These are phyloP conservation scores for Pedionomus torquatus DNA, from an alignment of 2,113 vertebrate genomes.

Conservation along the genomic window DNA sequence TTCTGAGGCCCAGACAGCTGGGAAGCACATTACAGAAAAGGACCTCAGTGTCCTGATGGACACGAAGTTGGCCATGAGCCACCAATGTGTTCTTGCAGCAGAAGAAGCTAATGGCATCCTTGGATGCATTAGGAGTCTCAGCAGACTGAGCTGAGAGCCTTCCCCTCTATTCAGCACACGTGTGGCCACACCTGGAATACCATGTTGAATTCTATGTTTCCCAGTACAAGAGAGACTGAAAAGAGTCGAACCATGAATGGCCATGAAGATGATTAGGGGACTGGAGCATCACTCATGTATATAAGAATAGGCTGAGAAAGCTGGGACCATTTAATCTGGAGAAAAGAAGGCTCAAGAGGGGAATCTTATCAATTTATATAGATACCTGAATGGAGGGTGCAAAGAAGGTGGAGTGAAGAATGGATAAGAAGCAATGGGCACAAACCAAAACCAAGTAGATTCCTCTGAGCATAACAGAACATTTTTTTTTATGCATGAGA, in stretches of 20 bases:
- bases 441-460: neutral
- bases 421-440: neutral
- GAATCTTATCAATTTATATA: neutral
- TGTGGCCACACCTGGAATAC: neutral
- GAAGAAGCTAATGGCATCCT: neutral
- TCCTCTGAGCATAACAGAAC: neutral
- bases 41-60: neutral
- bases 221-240: neutral
- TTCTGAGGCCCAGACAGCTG: neutral
- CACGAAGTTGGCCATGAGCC: neutral
- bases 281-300: neutral
- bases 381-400: neutral
- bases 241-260: neutral
- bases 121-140: neutral
- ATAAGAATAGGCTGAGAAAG: neutral
- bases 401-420: neutral
- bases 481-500: neutral
- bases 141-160: neutral
- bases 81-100: neutral
- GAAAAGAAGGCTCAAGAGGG: neutral
- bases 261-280: neutral
- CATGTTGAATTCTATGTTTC: neutral
- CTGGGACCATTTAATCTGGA: neutral
- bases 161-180: neutral
- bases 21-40: neutral